phyloP scores from a whole-genome alignment of 1,140 invertebrate species.

The Eubasilissa regina region DNA sequence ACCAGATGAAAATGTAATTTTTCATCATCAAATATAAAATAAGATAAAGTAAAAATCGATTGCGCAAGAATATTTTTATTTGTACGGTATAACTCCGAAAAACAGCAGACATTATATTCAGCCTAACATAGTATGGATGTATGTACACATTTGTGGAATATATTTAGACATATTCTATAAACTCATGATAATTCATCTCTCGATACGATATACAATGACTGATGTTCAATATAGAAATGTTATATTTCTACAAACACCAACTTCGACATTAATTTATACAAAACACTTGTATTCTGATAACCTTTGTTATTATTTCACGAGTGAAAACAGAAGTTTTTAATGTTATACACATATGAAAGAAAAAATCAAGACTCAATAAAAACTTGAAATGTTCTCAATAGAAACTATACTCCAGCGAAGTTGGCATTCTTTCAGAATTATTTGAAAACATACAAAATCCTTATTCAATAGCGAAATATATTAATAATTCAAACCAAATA shows the following conservation, averaged over 20 bases:
- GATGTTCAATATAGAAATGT: conserved; percentile 27
- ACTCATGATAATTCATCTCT: conserved; percentile 28
- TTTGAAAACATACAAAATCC: conserved; percentile 31
- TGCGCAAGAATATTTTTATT: conserved; percentile 58
- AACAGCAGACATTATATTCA: conserved; percentile 57
- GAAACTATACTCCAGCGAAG: conserved; percentile 7
- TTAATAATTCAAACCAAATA: conserved; percentile 34
- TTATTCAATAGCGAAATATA: conserved; percentile 38
- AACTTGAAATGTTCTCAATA: neutral
- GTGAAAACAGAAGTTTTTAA: no score
- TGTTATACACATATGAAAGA: no score
- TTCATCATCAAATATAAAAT: no score
- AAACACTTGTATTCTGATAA: conserved; percentile 2
- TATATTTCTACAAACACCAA: conserved; percentile 33
- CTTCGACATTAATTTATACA: conserved; percentile 14
- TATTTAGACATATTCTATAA: conserved; percentile 40
- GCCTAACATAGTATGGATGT: conserved; percentile 55
- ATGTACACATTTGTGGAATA: conserved; percentile 50
- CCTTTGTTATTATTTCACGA: conserved; percentile 4
- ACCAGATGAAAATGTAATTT: no score
- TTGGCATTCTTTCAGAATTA: conserved; percentile 23
- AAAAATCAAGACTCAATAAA: conserved; percentile 14
- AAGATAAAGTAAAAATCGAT: conserved; percentile 41
- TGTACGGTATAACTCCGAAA: conserved; percentile 59
- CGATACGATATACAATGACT: conserved; percentile 39